Evolutionary conservation across 92 coral and sea anemone genomes (phyloP).

Genomic region (Paragorgia papillata): DNA sequence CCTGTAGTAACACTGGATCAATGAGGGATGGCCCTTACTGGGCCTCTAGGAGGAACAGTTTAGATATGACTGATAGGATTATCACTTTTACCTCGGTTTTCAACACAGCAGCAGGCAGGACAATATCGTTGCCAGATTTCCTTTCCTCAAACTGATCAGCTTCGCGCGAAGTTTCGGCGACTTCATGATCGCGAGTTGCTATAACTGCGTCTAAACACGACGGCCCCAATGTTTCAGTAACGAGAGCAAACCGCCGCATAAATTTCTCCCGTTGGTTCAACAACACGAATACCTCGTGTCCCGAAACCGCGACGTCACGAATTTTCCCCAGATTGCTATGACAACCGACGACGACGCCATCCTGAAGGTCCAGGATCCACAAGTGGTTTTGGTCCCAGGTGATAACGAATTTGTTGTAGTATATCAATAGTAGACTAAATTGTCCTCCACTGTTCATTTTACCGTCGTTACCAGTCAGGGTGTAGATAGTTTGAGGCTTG

Average conservation of each 20-base stretch:
- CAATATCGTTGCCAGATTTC: neutral
- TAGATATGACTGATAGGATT: no score
- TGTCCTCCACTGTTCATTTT: slow-evolving; percentile 47
- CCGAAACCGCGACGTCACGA: slow-evolving; percentile 77
- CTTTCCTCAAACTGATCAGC: neutral
- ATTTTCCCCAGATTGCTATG: slow-evolving; percentile 78
- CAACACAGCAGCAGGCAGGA: neutral
- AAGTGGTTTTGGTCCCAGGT: slow-evolving; percentile 82
- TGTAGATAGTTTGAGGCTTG: slow-evolving; percentile 80
- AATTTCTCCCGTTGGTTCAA: slow-evolving; percentile 72
- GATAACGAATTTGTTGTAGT: slow-evolving; percentile 80
- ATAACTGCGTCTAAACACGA: slow-evolving; percentile 24
- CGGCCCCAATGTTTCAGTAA: slow-evolving; percentile 8
- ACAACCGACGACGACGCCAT: slow-evolving; percentile 78
- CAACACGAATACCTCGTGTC: slow-evolving; percentile 84
- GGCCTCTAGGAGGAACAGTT: no score
- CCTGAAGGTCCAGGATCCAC: slow-evolving; percentile 89
- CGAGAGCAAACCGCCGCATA: slow-evolving; percentile 39
- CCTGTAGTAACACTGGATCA: no score
- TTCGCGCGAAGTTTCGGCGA: neutral
- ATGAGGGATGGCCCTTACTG: no score
- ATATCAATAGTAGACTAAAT: slow-evolving; percentile 70
- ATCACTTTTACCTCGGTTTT: no score
- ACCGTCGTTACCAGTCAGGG: slow-evolving; percentile 51
- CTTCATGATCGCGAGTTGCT: neutral